Percentiles rank a stretch among this genome's conserved stretches.
These are phyloP conservation scores for Sarcophaga variegata DNA, from an alignment of 2,888 invertebrate genomes.

Conservation along the genomic window DNA sequence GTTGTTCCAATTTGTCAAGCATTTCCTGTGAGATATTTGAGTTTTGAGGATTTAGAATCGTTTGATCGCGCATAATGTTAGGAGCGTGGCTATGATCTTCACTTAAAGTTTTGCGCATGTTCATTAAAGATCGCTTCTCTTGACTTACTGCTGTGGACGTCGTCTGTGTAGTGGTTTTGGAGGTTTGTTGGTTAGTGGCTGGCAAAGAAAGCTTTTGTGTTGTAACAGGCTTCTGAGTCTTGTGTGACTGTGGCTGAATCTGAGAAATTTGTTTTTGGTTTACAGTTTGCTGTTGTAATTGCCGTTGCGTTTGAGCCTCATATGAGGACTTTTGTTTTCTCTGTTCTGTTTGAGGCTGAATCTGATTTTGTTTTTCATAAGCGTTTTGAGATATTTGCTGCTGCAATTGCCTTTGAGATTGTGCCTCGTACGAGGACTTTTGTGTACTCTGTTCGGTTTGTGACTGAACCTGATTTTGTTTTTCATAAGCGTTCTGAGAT, in stretches of 20 bases:
- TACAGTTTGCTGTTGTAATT: not conserved
- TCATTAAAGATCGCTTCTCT: constrained; percentile 33
- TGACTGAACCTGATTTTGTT: constrained; percentile 46
- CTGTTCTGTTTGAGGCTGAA: constrained; percentile 48
- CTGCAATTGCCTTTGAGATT: constrained; percentile 27
- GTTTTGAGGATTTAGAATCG: constrained; percentile 48
- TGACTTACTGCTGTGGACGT: constrained; percentile 6
- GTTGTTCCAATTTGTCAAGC: constrained; percentile 60
- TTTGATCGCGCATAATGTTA: not conserved
- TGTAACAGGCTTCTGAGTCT: constrained; percentile 14
- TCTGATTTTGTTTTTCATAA: not conserved
- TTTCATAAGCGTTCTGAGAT: too few relatives aligned
- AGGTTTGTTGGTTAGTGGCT: constrained; percentile 18
- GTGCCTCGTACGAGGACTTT: constrained; percentile 55
- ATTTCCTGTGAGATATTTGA: constrained; percentile 61
- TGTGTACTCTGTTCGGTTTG: constrained; percentile 51
- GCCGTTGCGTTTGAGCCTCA: constrained; percentile 6
- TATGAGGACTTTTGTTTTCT: constrained; percentile 64
- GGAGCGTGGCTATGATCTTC: constrained; percentile 26
- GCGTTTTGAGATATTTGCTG: constrained; percentile 42
- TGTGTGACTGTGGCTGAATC: not conserved
- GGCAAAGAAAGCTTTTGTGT: constrained; percentile 9
- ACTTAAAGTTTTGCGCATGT: constrained; percentile 41
- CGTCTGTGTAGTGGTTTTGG: constrained; percentile 29
- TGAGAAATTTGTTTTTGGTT: constrained; percentile 28